phyloP scores from a whole-genome alignment of 1,140 invertebrate species.

The Drosophila cardini region DNA sequence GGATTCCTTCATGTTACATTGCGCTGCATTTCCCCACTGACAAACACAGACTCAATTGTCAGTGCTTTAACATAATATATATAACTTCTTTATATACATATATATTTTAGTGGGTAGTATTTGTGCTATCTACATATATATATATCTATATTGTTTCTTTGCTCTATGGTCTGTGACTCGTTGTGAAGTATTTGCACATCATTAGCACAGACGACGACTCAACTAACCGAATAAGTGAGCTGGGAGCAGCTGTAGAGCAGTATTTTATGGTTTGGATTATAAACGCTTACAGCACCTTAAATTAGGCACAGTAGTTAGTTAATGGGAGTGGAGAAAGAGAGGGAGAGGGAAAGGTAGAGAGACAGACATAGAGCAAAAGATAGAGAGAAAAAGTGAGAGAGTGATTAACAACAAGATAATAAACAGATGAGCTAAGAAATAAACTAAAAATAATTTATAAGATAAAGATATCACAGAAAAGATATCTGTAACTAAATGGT shows the following conservation, averaged over 20 bases:
- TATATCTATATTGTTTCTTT: constrained; percentile 21
- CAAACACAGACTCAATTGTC: constrained; percentile 41
- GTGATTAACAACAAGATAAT: background rate
- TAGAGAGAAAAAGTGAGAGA: background rate
- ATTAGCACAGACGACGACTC: constrained; percentile 50
- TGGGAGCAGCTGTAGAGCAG: constrained; percentile 30
- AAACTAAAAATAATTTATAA: no score
- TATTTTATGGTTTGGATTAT: constrained; percentile 25
- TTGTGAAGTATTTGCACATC: constrained; percentile 69
- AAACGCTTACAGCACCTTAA: background rate
- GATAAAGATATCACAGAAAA: no score
- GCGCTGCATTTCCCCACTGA: constrained; percentile 37
- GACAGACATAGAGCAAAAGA: no score
- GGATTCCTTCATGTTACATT: constrained; percentile 30
- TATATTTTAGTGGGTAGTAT: background rate
- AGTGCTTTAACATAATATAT: no score
- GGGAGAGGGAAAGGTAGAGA: background rate
- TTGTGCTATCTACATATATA: background rate
- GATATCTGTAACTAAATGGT: no score
- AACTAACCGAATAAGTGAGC: constrained; percentile 38
- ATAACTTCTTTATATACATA: background rate
- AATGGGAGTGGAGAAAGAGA: background rate
- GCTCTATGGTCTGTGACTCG: constrained; percentile 29
- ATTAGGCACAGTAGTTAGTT: background rate
- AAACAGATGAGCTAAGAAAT: background rate